Percentiles rank a stretch among this genome's conserved stretches.
These are phyloP conservation scores for Babyrousa celebensis DNA, from an alignment of 2,797 vertebrate species.

Conservation along the genomic window DNA sequence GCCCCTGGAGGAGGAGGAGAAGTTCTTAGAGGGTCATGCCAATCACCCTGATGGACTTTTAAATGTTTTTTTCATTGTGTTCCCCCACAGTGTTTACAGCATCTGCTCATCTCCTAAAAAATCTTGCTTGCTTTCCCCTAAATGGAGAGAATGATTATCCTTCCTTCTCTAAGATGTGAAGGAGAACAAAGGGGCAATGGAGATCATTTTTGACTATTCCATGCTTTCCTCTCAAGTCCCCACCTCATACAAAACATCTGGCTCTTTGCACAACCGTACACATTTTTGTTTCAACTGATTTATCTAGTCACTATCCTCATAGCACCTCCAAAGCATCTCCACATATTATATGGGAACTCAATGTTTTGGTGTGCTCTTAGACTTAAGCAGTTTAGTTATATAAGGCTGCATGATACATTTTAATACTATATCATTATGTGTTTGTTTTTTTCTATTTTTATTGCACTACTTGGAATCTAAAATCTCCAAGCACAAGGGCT, in stretches of 20 bases:
- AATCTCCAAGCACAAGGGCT: neutral
- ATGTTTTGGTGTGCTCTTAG: neutral
- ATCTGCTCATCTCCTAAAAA: neutral
- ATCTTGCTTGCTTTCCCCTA: neutral
- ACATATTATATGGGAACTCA: neutral
- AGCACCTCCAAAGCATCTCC: neutral
- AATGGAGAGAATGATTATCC: neutral
- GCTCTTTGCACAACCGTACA: neutral
- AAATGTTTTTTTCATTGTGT: neutral
- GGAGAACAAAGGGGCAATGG: neutral
- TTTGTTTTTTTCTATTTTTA: neutral
- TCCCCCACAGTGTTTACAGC: neutral
- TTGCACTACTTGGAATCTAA: conserved; percentile 35
- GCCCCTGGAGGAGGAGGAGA: neutral
- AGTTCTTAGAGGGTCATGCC: neutral
- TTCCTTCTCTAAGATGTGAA: neutral
- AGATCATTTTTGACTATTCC: neutral
- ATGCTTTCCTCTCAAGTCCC: neutral
- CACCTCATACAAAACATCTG: neutral
- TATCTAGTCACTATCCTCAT: neutral
- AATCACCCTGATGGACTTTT: neutral
- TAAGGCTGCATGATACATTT: neutral
- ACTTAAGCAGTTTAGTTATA: conserved; percentile 16
- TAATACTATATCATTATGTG: neutral
- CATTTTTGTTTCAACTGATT: neutral